Evolutionary conservation across 2,113 vertebrate species (phyloP), one percentile per base, ranked within the genome.

Genomic region (Equus quagga): DNA sequence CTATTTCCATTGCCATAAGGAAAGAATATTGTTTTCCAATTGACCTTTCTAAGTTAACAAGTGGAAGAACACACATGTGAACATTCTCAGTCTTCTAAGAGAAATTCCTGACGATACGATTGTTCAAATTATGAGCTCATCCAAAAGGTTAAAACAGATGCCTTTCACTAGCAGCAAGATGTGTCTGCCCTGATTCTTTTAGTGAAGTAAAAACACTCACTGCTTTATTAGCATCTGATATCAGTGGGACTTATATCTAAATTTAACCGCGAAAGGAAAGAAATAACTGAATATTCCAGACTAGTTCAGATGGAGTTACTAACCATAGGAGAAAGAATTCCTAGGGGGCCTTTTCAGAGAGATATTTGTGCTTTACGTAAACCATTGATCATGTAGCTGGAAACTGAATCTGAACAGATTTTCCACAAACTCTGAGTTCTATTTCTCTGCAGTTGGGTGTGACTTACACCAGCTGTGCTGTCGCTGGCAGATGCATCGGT

Each of bases 401-500:
- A 80, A 79, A 88, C 60, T 60, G 70, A 92, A 65, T 97, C 28
- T n/a, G 89, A 95, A 93, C 96, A 97, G 96, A 97, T 95, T 97
- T 97, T 33, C 75, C 51, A 7, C 88, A 91, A 23, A 76, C 85
- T 86, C 88, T 0, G 91, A 83, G 67, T 97, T 96, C 96, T 94
- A 0, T 46, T 90, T 90, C 94, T 70, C 81, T 44, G 41, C 4
- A 13, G 3, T 46, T 67, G 1, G 2, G 56, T 83, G 96, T 83
- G 97, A 96, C 78, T 96, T 89, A 4, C 36, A 91, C 65, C 95
- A 97, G 94, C 97, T 96, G 92, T 84, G 96, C 96, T 91, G 88
- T 95, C 15, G 78, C 91, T 97, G 97, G 94, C 97, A 94, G 81
- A 85, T 44, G 6, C 72, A 9, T 33, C 1, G 0, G 78, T 70